Evolutionary conservation across 2,113 vertebrate genomes (phyloP).

Genomic region (Tragelaphus imberbis): DNA sequence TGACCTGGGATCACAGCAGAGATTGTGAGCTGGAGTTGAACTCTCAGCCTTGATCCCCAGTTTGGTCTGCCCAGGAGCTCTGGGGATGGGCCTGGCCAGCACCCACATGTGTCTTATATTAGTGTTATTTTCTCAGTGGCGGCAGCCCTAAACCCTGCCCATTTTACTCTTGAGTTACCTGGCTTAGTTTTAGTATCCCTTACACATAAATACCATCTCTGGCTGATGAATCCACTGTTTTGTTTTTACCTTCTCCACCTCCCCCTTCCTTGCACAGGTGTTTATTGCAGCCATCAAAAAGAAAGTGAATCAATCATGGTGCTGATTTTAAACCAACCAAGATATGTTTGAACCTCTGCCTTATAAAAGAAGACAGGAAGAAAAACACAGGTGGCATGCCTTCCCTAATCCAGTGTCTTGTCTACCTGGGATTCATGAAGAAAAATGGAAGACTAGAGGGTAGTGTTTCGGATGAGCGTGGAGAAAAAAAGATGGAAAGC

Average conservation of each 20-base stretch:
- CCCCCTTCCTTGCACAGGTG: background rate
- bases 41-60: constrained; percentile 47
- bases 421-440: constrained; percentile 61
- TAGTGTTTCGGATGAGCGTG: constrained; percentile 12
- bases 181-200: constrained; percentile 66
- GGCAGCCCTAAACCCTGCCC: constrained; percentile 68
- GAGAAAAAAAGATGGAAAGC: constrained; percentile 62
- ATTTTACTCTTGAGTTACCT: constrained; percentile 72
- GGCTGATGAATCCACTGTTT: constrained; percentile 39
- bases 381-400: background rate
- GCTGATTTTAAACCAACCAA: background rate
- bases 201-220: constrained; percentile 59
- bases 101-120: constrained; percentile 79
- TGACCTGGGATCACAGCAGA: constrained; percentile 73
- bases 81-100: constrained; percentile 55
- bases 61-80: constrained; percentile 36
- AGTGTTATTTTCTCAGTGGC: constrained; percentile 76
- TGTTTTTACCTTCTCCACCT: background rate
- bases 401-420: constrained; percentile 36
- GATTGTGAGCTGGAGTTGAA: constrained; percentile 53
- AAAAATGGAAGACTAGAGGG: constrained; percentile 11
- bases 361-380: background rate
- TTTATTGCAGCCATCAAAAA: constrained; percentile 29
- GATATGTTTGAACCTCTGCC: background rate
- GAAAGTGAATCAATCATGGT: background rate